Evolutionary conservation across 2,797 vertebrate species (phyloP).

Genomic region (Enteromius viviparus): DNA sequence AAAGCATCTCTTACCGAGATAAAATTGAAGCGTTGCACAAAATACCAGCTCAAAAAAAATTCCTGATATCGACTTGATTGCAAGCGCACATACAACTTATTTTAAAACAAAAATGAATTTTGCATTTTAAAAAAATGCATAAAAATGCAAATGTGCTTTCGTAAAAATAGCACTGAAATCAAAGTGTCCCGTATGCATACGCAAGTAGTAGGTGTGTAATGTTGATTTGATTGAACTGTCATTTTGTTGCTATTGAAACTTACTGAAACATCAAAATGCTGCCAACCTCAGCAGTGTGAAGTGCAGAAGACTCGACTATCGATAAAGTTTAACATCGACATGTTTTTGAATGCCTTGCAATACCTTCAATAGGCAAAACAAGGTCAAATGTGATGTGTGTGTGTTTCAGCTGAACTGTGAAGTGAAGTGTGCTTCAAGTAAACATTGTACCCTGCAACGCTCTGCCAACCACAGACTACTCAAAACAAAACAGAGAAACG

Average conservation of each 20-base stretch:
- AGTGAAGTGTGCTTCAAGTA: not conserved
- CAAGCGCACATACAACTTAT: not conserved
- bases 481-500: conserved; percentile 46
- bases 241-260: not conserved
- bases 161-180: not conserved
- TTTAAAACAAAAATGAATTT: not conserved
- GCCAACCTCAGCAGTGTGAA: not conserved
- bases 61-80: not conserved
- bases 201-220: not conserved
- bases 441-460: conserved; percentile 35
- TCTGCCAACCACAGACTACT: conserved; percentile 52
- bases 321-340: not conserved
- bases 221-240: not conserved
- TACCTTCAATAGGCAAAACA: not conserved
- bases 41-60: not conserved
- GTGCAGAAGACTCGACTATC: not conserved
- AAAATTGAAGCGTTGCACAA: not conserved
- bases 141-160: not conserved
- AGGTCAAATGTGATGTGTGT: conserved; percentile 34
- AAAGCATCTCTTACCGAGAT: not conserved
- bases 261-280: too few species aligned
- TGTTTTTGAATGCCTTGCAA: too few species aligned
- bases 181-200: not conserved
- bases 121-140: not conserved
- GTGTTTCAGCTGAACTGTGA: not conserved